phyloP scores from a whole-genome alignment of 2,113 vertebrate species.

The Siniperca knerii region DNA sequence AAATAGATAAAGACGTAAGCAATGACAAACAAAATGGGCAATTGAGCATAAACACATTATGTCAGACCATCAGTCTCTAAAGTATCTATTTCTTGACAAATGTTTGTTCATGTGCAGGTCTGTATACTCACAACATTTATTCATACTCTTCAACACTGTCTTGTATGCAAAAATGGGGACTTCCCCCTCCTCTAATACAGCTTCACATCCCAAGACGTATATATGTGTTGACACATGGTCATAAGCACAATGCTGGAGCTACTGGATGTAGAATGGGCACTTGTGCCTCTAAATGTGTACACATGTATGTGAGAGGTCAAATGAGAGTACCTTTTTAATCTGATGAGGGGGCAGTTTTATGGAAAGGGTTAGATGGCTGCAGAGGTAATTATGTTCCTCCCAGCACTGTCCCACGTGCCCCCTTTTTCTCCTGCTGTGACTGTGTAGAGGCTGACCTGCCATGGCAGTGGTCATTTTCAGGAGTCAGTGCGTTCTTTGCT shows the following conservation, averaged over 20 bases:
- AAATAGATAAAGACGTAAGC: slow-evolving; percentile 21
- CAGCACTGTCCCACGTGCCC: neutral
- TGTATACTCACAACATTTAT: slow-evolving; percentile 1
- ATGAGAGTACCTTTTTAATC: slow-evolving; percentile 54
- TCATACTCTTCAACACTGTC: slow-evolving; percentile 2
- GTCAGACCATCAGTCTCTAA: slow-evolving; percentile 17
- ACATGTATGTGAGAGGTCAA: slow-evolving; percentile 46
- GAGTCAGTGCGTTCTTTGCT: slow-evolving; percentile 89
- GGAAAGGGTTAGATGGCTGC: slow-evolving; percentile 77
- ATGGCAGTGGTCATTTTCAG: slow-evolving; percentile 86
- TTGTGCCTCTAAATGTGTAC: slow-evolving; percentile 30
- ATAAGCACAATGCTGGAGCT: slow-evolving; percentile 13
- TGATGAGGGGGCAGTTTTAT: slow-evolving; percentile 70
- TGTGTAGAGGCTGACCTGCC: slow-evolving; percentile 88
- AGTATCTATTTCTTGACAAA: slow-evolving; percentile 19
- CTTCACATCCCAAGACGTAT: slow-evolving; percentile 15
- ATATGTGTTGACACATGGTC: slow-evolving; percentile 45
- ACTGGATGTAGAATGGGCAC: neutral
- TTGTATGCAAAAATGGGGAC: neutral
- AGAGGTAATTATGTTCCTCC: slow-evolving; percentile 86
- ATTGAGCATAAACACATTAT: neutral
- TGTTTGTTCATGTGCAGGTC: slow-evolving; percentile 11
- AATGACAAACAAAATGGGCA: slow-evolving; percentile 24
- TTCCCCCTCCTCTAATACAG: neutral
- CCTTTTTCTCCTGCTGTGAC: slow-evolving; percentile 74